Evolutionary conservation across 2,888 invertebrate species (phyloP), one percentile per base, ranked within the genome.

Genomic region (Dexiosoma caninum): DNA sequence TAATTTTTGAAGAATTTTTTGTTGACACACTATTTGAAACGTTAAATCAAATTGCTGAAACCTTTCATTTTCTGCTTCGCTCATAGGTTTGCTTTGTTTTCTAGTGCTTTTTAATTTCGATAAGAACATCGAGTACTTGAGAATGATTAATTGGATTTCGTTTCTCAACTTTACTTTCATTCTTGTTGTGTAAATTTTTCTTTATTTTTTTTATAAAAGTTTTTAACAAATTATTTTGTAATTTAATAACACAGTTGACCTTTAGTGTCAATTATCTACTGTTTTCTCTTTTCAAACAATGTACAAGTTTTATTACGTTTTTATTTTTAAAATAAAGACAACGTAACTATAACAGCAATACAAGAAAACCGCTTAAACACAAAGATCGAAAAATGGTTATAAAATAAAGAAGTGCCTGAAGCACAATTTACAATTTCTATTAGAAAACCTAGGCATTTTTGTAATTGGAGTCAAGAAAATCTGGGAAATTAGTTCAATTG

Each of bases 201-300:
- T 53, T 9, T 44, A 35, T 12, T 55, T n/a, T 14, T 64, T 66
- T 30, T 21, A 46, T 19, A 53, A 44, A 64, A 23, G 19, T 46
- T 72, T 40, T 72, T 53, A 64, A 76, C 53, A 64, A 79, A 79
- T 79, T 75, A 75, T 64, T 59, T 80, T 66, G 75, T 70, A 75
- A 74, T 70, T 75, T 80, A 80, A 80, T 71, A 66, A 76, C 70
- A 79, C 49, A 57, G 32, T 69, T 79, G 69, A 79, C 67, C 78
- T 74, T 74, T 74, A 46, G 30, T 57, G 46, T 69, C 72, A 74
- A 74, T 74, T 77, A 60, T 64, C 37, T 64, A 16, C 37, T 37
- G 3, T 62, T 53, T 35, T 10, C n/a, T 23, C 14, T 23, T 59
- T 10, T 59, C 1, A 49, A 4, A 59, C 30, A 16, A 57, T 57